phyloP scores from a whole-genome alignment of 2,113 vertebrate genomes.

The Acinonyx jubatus region DNA sequence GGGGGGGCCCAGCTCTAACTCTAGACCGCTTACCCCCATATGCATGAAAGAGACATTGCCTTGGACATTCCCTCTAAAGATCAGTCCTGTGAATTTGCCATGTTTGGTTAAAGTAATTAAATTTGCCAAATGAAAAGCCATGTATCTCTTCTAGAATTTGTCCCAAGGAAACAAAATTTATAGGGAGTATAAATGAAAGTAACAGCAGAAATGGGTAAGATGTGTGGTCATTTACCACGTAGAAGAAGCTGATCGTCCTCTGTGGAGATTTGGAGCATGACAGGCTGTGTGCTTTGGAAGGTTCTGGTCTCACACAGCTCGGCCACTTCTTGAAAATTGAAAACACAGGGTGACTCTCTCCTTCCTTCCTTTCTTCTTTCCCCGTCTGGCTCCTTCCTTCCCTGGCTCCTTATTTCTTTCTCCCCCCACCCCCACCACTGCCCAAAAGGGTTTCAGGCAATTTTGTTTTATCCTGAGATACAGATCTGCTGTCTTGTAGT shows the following conservation, averaged over 20 bases:
- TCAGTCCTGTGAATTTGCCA: neutral
- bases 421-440: neutral
- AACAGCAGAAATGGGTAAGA: neutral
- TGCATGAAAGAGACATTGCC: neutral
- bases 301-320: neutral
- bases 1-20: neutral
- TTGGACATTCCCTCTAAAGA: neutral
- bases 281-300: neutral
- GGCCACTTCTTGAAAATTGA: neutral
- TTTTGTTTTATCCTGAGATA: neutral
- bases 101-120: neutral
- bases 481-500: slow-evolving; percentile 16
- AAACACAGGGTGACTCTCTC: neutral
- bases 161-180: neutral
- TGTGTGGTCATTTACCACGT: neutral
- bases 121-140: neutral
- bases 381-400: neutral
- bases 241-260: neutral
- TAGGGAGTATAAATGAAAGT: neutral
- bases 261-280: neutral
- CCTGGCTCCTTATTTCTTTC: neutral
- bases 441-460: neutral
- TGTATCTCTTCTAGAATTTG: neutral
- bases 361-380: neutral
- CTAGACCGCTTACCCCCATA: neutral